Conservation (phyloP, 1,140 invertebrate species). For the Heliconius hermathena region DNA sequence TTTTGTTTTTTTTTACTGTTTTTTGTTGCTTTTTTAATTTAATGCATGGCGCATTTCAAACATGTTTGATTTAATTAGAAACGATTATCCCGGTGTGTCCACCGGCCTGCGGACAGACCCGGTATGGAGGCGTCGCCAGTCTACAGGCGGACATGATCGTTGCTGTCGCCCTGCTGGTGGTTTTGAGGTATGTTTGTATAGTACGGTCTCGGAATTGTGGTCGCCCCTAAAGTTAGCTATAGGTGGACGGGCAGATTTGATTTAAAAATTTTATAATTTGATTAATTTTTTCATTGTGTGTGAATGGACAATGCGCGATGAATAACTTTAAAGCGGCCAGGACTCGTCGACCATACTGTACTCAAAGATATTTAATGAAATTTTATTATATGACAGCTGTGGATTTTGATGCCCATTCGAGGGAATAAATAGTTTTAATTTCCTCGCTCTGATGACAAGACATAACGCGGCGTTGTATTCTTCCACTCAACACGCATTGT, state of each 20-base stretch:
- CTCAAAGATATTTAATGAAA: too few species aligned
- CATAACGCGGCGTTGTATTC: background rate
- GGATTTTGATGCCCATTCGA: background rate
- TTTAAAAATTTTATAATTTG: too few species aligned
- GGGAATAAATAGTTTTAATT: too few species aligned
- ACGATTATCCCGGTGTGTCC: constrained; percentile 95
- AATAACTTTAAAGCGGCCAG: too few species aligned
- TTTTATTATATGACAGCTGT: background rate
- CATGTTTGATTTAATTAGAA: constrained; percentile 82
- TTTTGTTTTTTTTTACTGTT: too few species aligned
- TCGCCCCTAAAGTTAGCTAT: too few species aligned
- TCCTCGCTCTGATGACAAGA: background rate
- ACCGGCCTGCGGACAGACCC: constrained; percentile 92
- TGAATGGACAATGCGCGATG: too few species aligned
- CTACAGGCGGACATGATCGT: background rate
- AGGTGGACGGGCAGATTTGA: too few species aligned
- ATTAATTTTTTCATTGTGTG: too few species aligned
- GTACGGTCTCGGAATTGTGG: background rate
- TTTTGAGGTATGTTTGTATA: background rate
- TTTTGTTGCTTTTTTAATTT: background rate
- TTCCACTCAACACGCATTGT: background rate
- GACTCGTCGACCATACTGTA: too few species aligned
- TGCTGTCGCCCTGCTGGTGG: background rate
- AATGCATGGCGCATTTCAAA: background rate
- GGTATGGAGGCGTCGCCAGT: constrained; percentile 82